These are phyloP conservation scores for Mesochorus sp. DNA, from an alignment of 2,888 invertebrate genomes.

Conservation along the genomic window DNA sequence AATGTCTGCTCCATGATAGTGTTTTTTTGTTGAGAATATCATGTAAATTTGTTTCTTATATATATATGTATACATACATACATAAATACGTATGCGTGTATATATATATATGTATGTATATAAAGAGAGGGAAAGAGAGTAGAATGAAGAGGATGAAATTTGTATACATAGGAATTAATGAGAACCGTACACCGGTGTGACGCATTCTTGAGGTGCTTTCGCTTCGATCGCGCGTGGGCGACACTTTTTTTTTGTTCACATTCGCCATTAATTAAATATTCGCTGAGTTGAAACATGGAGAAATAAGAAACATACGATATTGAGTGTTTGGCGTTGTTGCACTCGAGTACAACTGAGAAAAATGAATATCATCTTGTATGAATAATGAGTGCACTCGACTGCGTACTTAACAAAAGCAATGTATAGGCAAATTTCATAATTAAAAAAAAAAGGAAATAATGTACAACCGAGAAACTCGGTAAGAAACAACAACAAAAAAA, in stretches of 20 bases:
- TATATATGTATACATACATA: conserved; percentile 57
- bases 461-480: conserved; percentile 63
- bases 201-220: conserved; percentile 46
- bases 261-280: conserved; percentile 33
- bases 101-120: conserved; percentile 38
- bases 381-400: conserved; percentile 74
- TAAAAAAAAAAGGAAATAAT: conserved; percentile 7
- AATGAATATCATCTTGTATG: conserved; percentile 66
- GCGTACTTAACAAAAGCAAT: conserved; percentile 76
- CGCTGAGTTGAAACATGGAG: conserved; percentile 34
- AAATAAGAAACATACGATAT: conserved; percentile 47
- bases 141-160: conserved; percentile 21
- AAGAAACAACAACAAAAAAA: conserved; percentile 55
- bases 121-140: conserved; percentile 15
- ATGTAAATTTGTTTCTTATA: conserved; percentile 79
- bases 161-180: conserved; percentile 69
- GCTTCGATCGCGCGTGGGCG: conserved; percentile 23
- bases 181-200: conserved; percentile 70
- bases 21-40: conserved; percentile 80
- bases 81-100: conserved; percentile 44
- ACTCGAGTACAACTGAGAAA: conserved; percentile 75
- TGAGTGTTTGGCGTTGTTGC: conserved; percentile 72
- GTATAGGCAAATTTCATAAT: conserved; percentile 57
- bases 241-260: neutral
- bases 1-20: conserved; percentile 79